Percentiles rank a stretch among this genome's conserved stretches.
Evolutionary conservation across 1,140 invertebrate species (phyloP).

Genomic region (Phocides pigmalion): DNA sequence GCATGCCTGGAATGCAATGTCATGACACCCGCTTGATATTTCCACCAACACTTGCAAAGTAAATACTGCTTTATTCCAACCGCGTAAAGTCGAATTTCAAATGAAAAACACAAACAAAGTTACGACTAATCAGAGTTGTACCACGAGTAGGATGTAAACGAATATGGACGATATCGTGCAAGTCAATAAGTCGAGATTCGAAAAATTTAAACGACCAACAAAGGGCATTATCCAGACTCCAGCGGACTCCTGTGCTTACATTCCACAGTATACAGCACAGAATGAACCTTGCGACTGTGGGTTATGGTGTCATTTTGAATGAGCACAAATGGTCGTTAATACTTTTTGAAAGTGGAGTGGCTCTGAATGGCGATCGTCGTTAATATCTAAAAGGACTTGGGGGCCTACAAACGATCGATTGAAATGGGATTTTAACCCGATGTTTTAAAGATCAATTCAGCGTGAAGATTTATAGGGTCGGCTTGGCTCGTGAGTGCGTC

Average conservation of each 20-base stretch:
- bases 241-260: slow-evolving; percentile 48
- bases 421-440: slow-evolving; percentile 39
- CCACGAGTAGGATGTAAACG: slow-evolving; percentile 29
- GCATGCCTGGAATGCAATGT: slow-evolving; percentile 79
- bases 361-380: slow-evolving; percentile 62
- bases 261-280: slow-evolving; percentile 39
- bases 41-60: slow-evolving; percentile 30
- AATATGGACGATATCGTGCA: slow-evolving; percentile 58
- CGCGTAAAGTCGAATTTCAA: slow-evolving; percentile 36
- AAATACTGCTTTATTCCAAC: slow-evolving; percentile 30
- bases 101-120: slow-evolving; percentile 3
- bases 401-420: slow-evolving; percentile 24
- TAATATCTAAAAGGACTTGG: slow-evolving; percentile 54
- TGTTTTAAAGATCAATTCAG: slow-evolving; percentile 43
- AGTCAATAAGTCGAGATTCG: slow-evolving; percentile 58
- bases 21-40: slow-evolving; percentile 64
- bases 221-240: slow-evolving; percentile 69
- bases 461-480: slow-evolving; percentile 48
- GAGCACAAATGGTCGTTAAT: slow-evolving; percentile 34
- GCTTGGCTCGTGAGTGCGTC: slow-evolving; percentile 61
- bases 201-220: slow-evolving; percentile 52
- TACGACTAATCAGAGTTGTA: slow-evolving; percentile 36
- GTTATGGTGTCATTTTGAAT: slow-evolving; percentile 39
- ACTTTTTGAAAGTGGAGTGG: slow-evolving; percentile 41
- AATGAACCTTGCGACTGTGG: slow-evolving; percentile 36